Conservation (phyloP, 2,888 invertebrate genomes). For the Meghimatium bilineatum region DNA sequence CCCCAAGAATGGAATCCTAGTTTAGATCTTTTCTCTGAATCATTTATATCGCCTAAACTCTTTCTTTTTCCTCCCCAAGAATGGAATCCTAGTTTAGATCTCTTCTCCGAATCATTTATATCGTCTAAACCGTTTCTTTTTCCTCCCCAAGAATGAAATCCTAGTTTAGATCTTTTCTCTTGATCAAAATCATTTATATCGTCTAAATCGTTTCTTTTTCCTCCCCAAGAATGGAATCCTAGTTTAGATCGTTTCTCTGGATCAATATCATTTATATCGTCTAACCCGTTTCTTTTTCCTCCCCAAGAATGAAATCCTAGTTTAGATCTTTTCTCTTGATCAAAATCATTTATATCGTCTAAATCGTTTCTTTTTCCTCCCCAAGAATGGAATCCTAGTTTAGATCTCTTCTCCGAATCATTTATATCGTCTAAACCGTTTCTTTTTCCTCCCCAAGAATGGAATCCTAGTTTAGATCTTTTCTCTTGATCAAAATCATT, state of each 20-base stretch:
- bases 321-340: background rate
- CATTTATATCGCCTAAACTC: background rate
- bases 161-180: background rate
- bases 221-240: slow-evolving; percentile 30
- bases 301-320: slow-evolving; percentile 18
- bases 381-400: slow-evolving; percentile 19
- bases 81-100: background rate
- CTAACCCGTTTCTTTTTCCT: slow-evolving; percentile 1
- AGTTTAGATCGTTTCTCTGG: background rate
- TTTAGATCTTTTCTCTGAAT: background rate
- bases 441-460: slow-evolving; percentile 28
- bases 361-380: background rate
- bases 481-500: background rate
- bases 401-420: background rate
- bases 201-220: background rate
- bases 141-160: slow-evolving; percentile 21
- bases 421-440: background rate
- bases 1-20: slow-evolving; percentile 27
- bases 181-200: background rate
- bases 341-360: background rate
- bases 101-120: background rate
- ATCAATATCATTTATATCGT: background rate
- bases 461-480: background rate
- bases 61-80: slow-evolving; percentile 22
- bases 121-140: background rate